Evolutionary conservation across 2,797 vertebrate genomes (phyloP).

Genomic region (Synaphobranchus kaupii): DNA sequence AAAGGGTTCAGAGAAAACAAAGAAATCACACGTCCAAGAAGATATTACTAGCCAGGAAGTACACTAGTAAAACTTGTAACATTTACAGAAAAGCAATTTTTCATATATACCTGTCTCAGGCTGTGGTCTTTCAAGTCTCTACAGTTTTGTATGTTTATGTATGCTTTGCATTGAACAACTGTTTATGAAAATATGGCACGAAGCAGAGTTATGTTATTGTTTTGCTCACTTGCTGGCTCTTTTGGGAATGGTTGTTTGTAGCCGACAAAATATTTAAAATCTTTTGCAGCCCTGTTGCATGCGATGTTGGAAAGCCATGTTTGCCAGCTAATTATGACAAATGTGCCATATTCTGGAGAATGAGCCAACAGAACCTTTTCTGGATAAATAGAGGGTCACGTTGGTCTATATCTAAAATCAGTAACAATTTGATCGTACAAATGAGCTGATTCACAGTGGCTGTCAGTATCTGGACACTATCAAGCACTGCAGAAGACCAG

Average conservation of each 20-base stretch:
- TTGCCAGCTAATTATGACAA: conserved; percentile 35
- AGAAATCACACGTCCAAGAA: no score
- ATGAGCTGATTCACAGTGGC: background rate
- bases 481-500: background rate
- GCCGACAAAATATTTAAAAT: conserved; percentile 36
- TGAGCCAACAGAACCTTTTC: background rate
- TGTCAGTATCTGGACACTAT: background rate
- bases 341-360: background rate
- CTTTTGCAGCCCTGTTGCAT: conserved; percentile 23
- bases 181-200: no score
- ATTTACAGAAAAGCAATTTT: no score
- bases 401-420: background rate
- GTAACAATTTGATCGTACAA: background rate
- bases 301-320: background rate
- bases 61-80: no score
- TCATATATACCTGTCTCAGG: no score
- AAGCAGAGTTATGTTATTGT: background rate
- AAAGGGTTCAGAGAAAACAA: no score
- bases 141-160: no score
- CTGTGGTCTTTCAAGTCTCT: no score
- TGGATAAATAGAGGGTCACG: background rate
- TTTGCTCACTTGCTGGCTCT: background rate
- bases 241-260: conserved; percentile 32
- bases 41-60: no score
- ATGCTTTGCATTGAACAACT: no score